These are phyloP conservation scores for Nomada fucata DNA, from an alignment of 2,888 invertebrate genomes.

Conservation along the genomic window DNA sequence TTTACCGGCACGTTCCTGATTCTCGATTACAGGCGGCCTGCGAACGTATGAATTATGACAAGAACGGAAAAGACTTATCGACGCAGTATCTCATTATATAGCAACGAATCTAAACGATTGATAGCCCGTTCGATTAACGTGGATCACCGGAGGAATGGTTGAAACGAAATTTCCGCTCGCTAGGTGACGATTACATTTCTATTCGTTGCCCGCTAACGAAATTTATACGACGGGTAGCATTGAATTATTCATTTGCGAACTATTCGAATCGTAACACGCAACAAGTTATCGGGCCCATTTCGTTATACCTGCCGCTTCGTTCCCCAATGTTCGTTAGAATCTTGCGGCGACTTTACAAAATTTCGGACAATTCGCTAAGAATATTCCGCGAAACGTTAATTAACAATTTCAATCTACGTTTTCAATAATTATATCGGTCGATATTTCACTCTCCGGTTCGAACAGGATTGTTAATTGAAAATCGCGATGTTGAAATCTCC, in stretches of 20 bases:
- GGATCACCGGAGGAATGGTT: conserved; percentile 49
- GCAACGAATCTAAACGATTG: conserved; percentile 61
- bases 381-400: background rate
- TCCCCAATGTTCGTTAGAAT: too few relatives aligned
- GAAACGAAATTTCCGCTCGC: background rate
- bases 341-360: background rate
- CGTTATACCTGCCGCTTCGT: too few relatives aligned
- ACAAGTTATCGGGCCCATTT: too few relatives aligned
- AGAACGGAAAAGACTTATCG: conserved; percentile 43
- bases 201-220: background rate
- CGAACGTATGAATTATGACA: conserved; percentile 36
- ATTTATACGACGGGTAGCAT: background rate
- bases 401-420: background rate
- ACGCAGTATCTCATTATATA: conserved; percentile 45
- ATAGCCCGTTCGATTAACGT: conserved; percentile 35
- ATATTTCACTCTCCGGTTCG: too few relatives aligned
- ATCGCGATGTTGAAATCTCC: too few relatives aligned
- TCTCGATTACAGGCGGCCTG: conserved; percentile 30
- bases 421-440: background rate
- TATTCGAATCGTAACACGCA: too few relatives aligned
- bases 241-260: background rate
- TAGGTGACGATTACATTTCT: background rate
- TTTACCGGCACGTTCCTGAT: conserved; percentile 13
- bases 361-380: background rate
- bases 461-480: too few relatives aligned